Evolutionary conservation across 2,797 vertebrate species (phyloP), one percentile per base, ranked within the genome.

Genomic region (Molossus molossus): DNA sequence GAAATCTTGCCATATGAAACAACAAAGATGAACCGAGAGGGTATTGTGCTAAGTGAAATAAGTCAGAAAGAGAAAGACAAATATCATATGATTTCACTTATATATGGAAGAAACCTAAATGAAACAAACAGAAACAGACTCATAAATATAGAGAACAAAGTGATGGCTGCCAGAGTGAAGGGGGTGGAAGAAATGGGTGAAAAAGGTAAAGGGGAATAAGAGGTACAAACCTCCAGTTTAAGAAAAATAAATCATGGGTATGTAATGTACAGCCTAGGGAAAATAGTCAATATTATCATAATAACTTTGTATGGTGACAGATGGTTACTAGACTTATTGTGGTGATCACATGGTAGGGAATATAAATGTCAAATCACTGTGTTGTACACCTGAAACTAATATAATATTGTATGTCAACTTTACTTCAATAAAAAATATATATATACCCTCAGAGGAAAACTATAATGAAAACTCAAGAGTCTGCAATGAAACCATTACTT

Each of bases 381-480:
- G 62, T 84, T 84, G 64, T 84, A 84, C 82, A 84, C 82, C 64
- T 84, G 82, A 67, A 84, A 84, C 64, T 84, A 84, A 84, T 84
- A 84, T 84, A 84, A 84, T 84, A 69, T 84, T 84, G 21, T 84
- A 84, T 69, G 64, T 84, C 82, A 84, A 84, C 48, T 84, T 84
- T 83, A 83, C 4, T 53, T 50, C 53, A 67, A 67, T 14, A 67
- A 67, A 67, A 80, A 57, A 77, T 33, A 33, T 33, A 80, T 50
- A 83, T 45, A 45, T 45, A 83, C 20, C 25, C 62, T 84, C 84
- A 94, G 83, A 94, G 60, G 82, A 93, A 95, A 95, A 96, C 50
- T 86, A 95, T 86, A 95, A 91, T 53, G 33, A 91, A 96, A 96
- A 90, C 72, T 76, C 83, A 85, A 75, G 91, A 81, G 86, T 73